phyloP scores from a whole-genome alignment of 2,888 invertebrate species.

The Papilio demoleus region DNA sequence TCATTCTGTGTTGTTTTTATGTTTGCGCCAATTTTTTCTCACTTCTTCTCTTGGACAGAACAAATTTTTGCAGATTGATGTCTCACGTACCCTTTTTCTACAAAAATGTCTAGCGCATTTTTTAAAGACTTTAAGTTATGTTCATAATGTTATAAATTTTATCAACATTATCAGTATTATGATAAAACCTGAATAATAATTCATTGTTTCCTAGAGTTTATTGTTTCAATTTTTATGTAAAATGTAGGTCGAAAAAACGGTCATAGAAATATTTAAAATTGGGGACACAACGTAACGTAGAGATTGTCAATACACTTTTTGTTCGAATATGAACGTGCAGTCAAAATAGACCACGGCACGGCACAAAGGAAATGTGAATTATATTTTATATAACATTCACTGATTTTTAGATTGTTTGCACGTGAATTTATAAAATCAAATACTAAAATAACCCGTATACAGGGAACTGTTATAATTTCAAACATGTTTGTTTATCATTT shows the following conservation, averaged over 20 bases:
- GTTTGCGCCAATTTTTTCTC: not conserved
- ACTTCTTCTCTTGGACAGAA: not conserved
- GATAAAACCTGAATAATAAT: not conserved
- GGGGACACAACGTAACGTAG: constrained; percentile 11
- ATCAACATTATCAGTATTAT: not conserved
- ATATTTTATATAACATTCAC: constrained; percentile 18
- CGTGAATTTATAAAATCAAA: constrained; percentile 1
- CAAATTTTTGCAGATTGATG: no score
- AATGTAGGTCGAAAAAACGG: constrained; percentile 23
- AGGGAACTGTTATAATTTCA: not conserved
- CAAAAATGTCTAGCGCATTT: no score
- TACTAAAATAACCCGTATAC: not conserved
- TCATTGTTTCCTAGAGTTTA: constrained; percentile 7
- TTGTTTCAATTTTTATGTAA: constrained; percentile 18
- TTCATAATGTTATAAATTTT: not conserved
- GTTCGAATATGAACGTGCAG: constrained; percentile 29
- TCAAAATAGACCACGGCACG: constrained; percentile 23
- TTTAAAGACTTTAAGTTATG: no score
- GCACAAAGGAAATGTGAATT: constrained; percentile 28
- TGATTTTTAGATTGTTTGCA: constrained; percentile 1
- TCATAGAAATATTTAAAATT: constrained; percentile 29
- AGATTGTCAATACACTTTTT: constrained; percentile 33
- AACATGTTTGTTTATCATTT: not conserved
- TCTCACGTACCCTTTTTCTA: no score
- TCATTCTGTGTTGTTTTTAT: not conserved